These are phyloP conservation scores for Naso thynnoides DNA, from an alignment of 2,797 vertebrate genomes.

Conservation along the genomic window DNA sequence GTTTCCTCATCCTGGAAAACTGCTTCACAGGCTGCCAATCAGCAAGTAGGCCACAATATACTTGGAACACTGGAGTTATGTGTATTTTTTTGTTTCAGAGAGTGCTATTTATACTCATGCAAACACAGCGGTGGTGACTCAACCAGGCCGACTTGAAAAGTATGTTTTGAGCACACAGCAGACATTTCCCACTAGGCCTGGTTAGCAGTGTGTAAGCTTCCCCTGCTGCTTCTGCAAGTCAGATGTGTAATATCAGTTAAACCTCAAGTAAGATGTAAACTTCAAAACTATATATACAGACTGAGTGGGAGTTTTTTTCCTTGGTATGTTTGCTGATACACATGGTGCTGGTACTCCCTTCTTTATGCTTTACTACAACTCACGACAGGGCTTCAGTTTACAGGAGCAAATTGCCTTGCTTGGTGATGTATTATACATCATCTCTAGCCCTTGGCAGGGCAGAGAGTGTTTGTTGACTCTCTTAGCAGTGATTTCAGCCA, in stretches of 20 bases:
- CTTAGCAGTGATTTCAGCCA: conserved; percentile 4
- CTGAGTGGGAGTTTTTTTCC: background rate
- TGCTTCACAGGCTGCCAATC: conserved; percentile 48
- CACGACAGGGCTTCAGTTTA: background rate
- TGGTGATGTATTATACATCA: conserved; percentile 8
- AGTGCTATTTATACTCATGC: conserved; percentile 71
- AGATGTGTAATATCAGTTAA: conserved; percentile 40
- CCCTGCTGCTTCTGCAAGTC: conserved; percentile 18
- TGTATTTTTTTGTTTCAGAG: conserved; percentile 22
- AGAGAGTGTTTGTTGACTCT: conserved; percentile 3
- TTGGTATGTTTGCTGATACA: conserved; percentile 28
- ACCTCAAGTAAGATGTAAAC: conserved; percentile 20
- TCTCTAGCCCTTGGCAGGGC: background rate
- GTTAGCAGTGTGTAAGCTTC: conserved; percentile 39
- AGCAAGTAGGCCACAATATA: conserved; percentile 71
- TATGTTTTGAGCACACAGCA: conserved; percentile 61
- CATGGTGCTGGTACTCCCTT: background rate
- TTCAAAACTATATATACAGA: conserved; percentile 29
- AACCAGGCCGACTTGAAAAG: conserved; percentile 75
- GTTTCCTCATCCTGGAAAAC: conserved; percentile 31
- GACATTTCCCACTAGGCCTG: conserved; percentile 58
- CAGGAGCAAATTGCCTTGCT: background rate
- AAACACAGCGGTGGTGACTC: conserved; percentile 71
- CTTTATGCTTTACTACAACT: too few relatives aligned
- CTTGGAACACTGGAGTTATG: conserved; percentile 35